These are phyloP conservation scores for Nemurella pictetii DNA, from an alignment of 2,888 invertebrate species.

Conservation along the genomic window DNA sequence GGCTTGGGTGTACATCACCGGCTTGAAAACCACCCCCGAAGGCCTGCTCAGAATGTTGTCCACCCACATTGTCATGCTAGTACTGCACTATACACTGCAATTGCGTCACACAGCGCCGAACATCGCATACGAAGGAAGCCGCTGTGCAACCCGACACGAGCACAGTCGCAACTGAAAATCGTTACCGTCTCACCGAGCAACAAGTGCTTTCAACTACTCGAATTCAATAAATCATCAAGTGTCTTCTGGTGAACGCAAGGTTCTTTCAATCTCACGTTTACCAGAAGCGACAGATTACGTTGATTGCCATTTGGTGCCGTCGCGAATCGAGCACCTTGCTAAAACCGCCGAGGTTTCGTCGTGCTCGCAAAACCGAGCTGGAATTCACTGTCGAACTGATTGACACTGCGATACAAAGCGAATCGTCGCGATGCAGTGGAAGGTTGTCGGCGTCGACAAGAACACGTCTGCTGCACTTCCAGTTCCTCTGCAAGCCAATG, in stretches of 20 bases:
- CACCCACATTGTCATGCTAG: slow-evolving; percentile 18
- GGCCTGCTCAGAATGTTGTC: slow-evolving; percentile 23
- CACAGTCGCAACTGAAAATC: neutral
- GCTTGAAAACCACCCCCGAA: slow-evolving; percentile 11
- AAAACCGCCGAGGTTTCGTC: neutral
- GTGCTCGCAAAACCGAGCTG: neutral
- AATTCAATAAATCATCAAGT: neutral
- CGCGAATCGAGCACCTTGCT: neutral
- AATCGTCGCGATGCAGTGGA: no score
- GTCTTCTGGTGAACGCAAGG: neutral
- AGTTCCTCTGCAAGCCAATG: neutral
- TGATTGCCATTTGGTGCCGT: neutral
- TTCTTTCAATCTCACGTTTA: neutral
- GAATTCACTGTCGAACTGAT: no score
- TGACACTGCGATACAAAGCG: no score
- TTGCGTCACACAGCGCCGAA: neutral
- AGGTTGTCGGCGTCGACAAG: neutral
- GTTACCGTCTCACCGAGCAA: neutral
- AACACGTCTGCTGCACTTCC: neutral
- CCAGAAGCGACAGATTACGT: neutral
- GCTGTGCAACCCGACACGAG: neutral
- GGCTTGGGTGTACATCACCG: neutral
- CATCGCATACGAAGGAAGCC: neutral
- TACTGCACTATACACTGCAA: neutral
- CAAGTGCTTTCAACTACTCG: neutral